Evolutionary conservation across 1,140 invertebrate species (phyloP).

Genomic region (Drosophila murphyi): DNA sequence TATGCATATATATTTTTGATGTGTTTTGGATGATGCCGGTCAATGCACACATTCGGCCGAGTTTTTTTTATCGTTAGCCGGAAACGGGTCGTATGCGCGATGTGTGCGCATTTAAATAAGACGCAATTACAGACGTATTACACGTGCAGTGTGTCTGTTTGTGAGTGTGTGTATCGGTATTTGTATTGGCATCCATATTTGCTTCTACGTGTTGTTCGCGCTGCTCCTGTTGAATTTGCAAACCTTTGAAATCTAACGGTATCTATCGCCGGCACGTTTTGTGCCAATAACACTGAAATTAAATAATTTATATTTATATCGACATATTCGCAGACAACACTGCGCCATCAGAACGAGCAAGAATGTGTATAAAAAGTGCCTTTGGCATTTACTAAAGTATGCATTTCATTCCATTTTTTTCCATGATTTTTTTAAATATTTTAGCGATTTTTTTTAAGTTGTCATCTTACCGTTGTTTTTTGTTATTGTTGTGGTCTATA

Average conservation of each 20-base stretch:
- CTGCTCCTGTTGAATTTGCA: constrained; percentile 17
- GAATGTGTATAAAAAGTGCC: constrained; percentile 42
- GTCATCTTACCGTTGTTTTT: constrained; percentile 16
- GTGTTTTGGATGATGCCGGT: constrained; percentile 49
- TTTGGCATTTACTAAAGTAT: constrained; percentile 60
- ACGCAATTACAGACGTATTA: constrained; percentile 48
- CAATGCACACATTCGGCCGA: constrained; percentile 76
- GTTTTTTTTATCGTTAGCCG: constrained; percentile 57
- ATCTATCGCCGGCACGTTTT: constrained; percentile 43
- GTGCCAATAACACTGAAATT: constrained; percentile 17
- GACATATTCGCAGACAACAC: background rate
- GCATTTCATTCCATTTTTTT: constrained; percentile 41
- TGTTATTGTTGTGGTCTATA: constrained; percentile 31
- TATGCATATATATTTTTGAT: constrained; percentile 21
- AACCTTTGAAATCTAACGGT: constrained; percentile 43
- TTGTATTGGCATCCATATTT: background rate
- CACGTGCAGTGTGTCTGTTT: too few species aligned
- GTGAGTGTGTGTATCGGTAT: background rate
- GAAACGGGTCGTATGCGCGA: constrained; percentile 71
- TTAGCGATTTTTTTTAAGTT: background rate
- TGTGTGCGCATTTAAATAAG: constrained; percentile 39
- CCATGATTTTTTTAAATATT: background rate
- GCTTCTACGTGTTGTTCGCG: constrained; percentile 28
- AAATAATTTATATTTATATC: constrained; percentile 9
- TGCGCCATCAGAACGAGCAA: constrained; percentile 29